Conservation (phyloP, 2,888 invertebrate genomes). For the Drosophila colorata region DNA sequence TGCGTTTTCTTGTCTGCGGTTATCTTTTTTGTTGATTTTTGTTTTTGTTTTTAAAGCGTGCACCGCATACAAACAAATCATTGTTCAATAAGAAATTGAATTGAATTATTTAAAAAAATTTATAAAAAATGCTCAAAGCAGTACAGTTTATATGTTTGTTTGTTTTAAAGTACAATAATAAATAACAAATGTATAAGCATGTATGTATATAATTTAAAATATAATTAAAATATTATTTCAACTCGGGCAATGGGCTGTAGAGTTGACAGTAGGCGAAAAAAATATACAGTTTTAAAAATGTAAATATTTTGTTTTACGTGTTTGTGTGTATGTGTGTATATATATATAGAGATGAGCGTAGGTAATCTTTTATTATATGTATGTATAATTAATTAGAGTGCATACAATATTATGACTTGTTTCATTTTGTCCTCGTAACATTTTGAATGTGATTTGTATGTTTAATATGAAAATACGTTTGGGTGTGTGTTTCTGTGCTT, state of each 20-base stretch:
- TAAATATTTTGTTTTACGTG: slow-evolving; percentile 51
- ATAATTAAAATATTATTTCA: slow-evolving; percentile 66
- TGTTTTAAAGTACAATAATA: slow-evolving; percentile 73
- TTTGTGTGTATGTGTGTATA: slow-evolving; percentile 23
- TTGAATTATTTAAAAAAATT: slow-evolving; percentile 22
- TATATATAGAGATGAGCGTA: slow-evolving; percentile 47
- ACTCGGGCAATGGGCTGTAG: slow-evolving; percentile 67
- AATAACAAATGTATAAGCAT: slow-evolving; percentile 72
- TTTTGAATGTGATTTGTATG: slow-evolving; percentile 66
- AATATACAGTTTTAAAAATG: slow-evolving; percentile 68
- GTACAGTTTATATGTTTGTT: slow-evolving; percentile 63
- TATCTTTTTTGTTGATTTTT: slow-evolving; percentile 2
- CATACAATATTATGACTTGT: slow-evolving; percentile 60
- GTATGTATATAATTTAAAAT: slow-evolving; percentile 53
- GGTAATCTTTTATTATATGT: slow-evolving; percentile 12
- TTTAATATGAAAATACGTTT: slow-evolving; percentile 65
- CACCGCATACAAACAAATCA: slow-evolving; percentile 54
- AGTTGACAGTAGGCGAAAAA: slow-evolving; percentile 60
- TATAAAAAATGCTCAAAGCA: slow-evolving; percentile 74
- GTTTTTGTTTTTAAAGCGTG: slow-evolving; percentile 54
- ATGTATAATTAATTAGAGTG: slow-evolving; percentile 41
- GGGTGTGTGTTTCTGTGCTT: slow-evolving; percentile 13
- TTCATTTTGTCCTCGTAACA: slow-evolving; percentile 54
- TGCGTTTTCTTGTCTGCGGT: slow-evolving; percentile 14
- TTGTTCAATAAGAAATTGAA: slow-evolving; percentile 35